Evolutionary conservation across 2,797 vertebrate species (phyloP), one percentile per base, ranked within the genome.

Genomic region (Sparus aurata): DNA sequence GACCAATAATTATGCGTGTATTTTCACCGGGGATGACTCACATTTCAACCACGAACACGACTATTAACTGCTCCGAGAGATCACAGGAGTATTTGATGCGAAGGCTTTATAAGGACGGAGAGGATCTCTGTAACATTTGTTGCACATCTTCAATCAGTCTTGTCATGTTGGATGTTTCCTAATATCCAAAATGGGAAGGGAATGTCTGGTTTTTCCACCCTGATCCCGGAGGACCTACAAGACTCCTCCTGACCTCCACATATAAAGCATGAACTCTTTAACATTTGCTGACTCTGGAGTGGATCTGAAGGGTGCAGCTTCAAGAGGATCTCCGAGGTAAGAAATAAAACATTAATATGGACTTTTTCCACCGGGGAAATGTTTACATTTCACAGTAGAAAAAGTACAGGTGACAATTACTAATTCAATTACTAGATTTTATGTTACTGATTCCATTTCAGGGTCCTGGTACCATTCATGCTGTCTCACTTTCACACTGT

Each of bases 61-160:
- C 75, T 69, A 82, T 90, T 77, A 86, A 75, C 50, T 65, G 66
- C 66, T 74, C 38, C 38, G 38, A 2, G 38, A 38, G 38, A 38
- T 79, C 91, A 89, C 83, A 12, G 4, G 81, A 85, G 81, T 68
- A 23, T 90, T 76, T 79, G 16, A 86, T 55, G 9, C 46, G n/a
- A 77, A 79, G 75, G 57, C 91, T 90, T 87, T 85, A 90, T 91
- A 92, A 90, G 90, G 90, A 72, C 20, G 25, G 68, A 63, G 83
- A 65, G 41, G 47, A 64, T 50, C 53, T 75, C 45, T 16, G 43
- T 43, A 80, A 22, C 57, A 77, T 80, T 74, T 87, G 80, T 54
- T 79, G 75, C 27, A 0, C 80, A 84, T 88, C 86, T 88, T 92
- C 88, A 87, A 67, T 83, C 70, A 73, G 38, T 64, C 53, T 72